A percentile compares a stretch with the other conserved stretches of the same genome.
Conservation (phyloP, 1,140 invertebrate species). For the Listronotus bonariensis region DNA sequence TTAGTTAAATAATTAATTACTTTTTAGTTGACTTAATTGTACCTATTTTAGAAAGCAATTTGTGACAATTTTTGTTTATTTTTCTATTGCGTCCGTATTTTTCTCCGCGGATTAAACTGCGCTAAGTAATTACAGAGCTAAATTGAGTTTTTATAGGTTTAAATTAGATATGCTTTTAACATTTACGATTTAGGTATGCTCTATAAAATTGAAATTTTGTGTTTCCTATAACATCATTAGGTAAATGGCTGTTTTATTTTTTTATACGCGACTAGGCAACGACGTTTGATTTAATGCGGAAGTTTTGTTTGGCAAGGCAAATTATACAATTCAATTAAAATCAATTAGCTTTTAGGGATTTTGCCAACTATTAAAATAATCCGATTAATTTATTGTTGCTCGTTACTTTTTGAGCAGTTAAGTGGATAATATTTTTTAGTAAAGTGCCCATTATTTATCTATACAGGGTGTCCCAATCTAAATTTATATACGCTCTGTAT, state of each 20-base stretch:
- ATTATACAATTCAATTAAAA: conserved; percentile 29
- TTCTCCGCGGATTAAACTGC: too few relatives aligned
- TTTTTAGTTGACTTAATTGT: too few relatives aligned
- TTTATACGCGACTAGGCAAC: not conserved
- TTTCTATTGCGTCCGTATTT: too few relatives aligned
- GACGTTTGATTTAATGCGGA: conserved; percentile 20
- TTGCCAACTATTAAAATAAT: conserved; percentile 17
- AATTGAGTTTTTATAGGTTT: not conserved
- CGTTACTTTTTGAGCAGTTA: too few relatives aligned
- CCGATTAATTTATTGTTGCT: conserved; percentile 3
- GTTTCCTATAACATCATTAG: conserved; percentile 17
- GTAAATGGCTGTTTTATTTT: conserved; percentile 14
- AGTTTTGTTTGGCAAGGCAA: conserved; percentile 24
- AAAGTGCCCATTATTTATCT: too few relatives aligned
- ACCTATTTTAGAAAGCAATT: too few relatives aligned
- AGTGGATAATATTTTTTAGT: too few relatives aligned
- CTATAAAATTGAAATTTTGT: conserved; percentile 23
- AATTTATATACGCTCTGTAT: too few relatives aligned
- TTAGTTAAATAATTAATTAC: too few relatives aligned
- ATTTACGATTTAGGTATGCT: conserved; percentile 14
- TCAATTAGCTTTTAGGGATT: conserved; percentile 21
- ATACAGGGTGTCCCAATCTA: too few relatives aligned
- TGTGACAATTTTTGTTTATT: too few relatives aligned
- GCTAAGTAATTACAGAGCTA: too few relatives aligned
- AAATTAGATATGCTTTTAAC: conserved; percentile 22